Base-by-base conservation (phyloP, 2,888 invertebrate genomes). In the Ctena decussata region DNA sequence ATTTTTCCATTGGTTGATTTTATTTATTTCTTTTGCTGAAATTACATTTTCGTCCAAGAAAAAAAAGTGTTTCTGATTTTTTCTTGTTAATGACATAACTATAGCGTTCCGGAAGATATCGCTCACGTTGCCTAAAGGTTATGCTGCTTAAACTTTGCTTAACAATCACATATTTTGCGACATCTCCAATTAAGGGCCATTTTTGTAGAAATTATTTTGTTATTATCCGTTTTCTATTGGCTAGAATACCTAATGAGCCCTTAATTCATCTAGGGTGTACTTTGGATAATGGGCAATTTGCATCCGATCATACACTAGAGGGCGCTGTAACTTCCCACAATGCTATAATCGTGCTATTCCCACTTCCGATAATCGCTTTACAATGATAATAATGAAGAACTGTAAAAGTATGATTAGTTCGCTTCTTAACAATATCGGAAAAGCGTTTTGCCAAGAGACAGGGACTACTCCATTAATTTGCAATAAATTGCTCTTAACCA, bases 401-500 rank as follows among this genome's bases (percentile, higher is more conserved):
- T 35, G 65, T 65, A 65, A 35, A 32, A 65, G 65, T 65, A 65
- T 65, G 65, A 65, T 65, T 65, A 65, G 65, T 65, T 65, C 65
- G 65, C 65, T 65, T 65, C 65, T 65, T 65, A 65, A 65, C 65
- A 35, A 24, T 65, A 65, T 65, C 65, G 65, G 65, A 65, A 65
- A 65, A 65, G 65, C 65, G 24, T 85, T 88, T 83, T 88, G 80
- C 72, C 81, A 83, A 88, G 87, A 81, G 79, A 76, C 83, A 80
- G 81, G 75, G 72, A 79, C 79, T 88, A 83, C 85, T 83, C 85
- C 87, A 88, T 88, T 81, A 88, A 88, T 88, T 88, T 88, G 83
- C 87, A 85, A 85, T 85, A 88, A 88, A 88, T 88, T 88, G 85
- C 83, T 85, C 85, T 65, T 85, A 88, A 88, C 87, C 82, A 84